phyloP scores from a whole-genome alignment of 2,888 invertebrate species.

The Drosophila quasianomalipes region DNA sequence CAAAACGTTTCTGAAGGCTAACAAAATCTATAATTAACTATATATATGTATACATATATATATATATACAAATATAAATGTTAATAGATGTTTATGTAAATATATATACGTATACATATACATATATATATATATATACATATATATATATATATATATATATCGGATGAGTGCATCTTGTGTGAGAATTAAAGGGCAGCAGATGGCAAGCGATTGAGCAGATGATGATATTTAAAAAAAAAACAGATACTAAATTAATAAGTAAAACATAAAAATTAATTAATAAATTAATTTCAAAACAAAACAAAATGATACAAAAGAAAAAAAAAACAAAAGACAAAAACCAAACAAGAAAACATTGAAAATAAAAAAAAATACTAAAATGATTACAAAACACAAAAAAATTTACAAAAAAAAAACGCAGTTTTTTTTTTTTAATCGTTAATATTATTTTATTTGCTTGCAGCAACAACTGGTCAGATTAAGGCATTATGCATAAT shows the following conservation, averaged over 20 bases:
- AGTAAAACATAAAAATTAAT: slow-evolving; percentile 71
- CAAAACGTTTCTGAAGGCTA: slow-evolving; percentile 33
- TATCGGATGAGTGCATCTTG: slow-evolving; percentile 32
- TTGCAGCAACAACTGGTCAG: not conserved
- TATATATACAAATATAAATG: slow-evolving; percentile 21
- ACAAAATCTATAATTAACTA: slow-evolving; percentile 33
- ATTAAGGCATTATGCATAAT: not conserved
- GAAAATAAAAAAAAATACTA: slow-evolving; percentile 76
- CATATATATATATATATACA: slow-evolving; percentile 21
- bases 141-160: slow-evolving; percentile 6
- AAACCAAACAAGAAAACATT: slow-evolving; percentile 57
- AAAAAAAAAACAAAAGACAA: slow-evolving; percentile 41
- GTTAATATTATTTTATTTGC: slow-evolving; percentile 1
- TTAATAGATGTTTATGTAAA: slow-evolving; percentile 6
- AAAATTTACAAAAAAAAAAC: slow-evolving; percentile 51
- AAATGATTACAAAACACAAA: slow-evolving; percentile 74
- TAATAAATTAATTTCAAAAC: slow-evolving; percentile 70
- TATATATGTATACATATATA: slow-evolving; percentile 27
- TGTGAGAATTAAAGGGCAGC: not conserved
- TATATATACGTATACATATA: slow-evolving; percentile 31
- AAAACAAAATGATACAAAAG: slow-evolving; percentile 48
- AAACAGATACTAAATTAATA: slow-evolving; percentile 70
- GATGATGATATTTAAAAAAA: slow-evolving; percentile 21
- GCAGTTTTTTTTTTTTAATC: slow-evolving; percentile 6
- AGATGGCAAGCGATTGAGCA: slow-evolving; percentile 19